These are phyloP conservation scores for Drosophila miranda DNA, from an alignment of 1,140 invertebrate species.

Conservation along the genomic window DNA sequence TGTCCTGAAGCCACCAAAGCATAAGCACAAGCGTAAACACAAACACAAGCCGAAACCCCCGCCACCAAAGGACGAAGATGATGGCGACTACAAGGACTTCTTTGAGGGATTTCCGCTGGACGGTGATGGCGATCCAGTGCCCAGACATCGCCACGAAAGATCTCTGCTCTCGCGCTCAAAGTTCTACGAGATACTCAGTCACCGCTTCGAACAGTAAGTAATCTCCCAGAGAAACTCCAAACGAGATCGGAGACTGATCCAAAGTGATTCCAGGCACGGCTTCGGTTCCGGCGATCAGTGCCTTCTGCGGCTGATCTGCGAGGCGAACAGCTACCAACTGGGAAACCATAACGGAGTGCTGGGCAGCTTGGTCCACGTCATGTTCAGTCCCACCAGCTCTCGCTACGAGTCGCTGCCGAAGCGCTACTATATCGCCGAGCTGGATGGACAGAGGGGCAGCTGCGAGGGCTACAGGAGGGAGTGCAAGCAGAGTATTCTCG, in stretches of 20 bases:
- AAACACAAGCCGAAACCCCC: constrained; percentile 29
- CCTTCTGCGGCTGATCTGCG: constrained; percentile 74
- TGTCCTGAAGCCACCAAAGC: constrained; percentile 18
- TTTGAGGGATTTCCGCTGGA: constrained; percentile 50
- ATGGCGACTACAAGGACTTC: constrained; percentile 58
- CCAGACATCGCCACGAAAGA: constrained; percentile 13
- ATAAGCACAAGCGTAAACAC: constrained; percentile 29
- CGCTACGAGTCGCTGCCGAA: constrained; percentile 83
- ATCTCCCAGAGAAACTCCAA: too few relatives aligned
- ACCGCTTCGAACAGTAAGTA: constrained; percentile 60
- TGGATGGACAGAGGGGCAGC: constrained; percentile 61
- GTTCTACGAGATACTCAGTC: constrained; percentile 62
- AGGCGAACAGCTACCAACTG: constrained; percentile 59
- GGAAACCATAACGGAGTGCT: constrained; percentile 67
- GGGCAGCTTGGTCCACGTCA: constrained; percentile 67
- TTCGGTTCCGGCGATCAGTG: constrained; percentile 59
- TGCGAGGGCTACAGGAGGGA: constrained; percentile 69
- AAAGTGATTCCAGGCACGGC: constrained; percentile 44
- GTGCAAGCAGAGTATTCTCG: constrained; percentile 67
- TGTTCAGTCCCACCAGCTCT: constrained; percentile 84
- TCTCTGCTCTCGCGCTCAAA: constrained; percentile 58
- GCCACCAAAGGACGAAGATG: constrained; percentile 7
- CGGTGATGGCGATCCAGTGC: constrained; percentile 20
- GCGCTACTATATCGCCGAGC: constrained; percentile 84
- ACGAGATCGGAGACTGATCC: neutral